Evolutionary conservation across 2,888 invertebrate species (phyloP), one percentile per base, ranked within the genome.

Genomic region (Tromatobia lineatoria): DNA sequence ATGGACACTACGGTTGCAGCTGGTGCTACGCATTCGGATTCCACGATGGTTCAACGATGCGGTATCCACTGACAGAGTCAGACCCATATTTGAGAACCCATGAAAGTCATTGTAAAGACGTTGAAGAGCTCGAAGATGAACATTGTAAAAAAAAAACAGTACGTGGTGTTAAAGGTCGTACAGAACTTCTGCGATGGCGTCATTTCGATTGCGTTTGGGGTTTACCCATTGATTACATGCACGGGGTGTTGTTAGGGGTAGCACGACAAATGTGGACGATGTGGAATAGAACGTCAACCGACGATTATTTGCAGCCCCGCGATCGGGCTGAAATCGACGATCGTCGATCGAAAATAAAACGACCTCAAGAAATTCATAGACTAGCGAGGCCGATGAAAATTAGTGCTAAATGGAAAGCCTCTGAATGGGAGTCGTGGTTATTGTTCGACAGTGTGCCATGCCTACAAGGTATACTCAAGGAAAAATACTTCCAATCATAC

Each of bases 21-120:
- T 83, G 83, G 83, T 87, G 85, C 66, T 86, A 87, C 47, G 77
- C 66, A 8, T 50, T 45, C 25, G 85, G 85, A 34, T 52, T 71
- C 18, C 79, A 83, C 50, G 25, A 45, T 52, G 57, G 52, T 54
- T 47, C 50, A 57, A 75, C 81, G 3, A 64, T 85, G 29, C 67
- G 79, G 23, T 85, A 82, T 79, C 47, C 64, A 13, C 50, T 85
- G 47, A 47, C 50, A 15, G 64, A 74, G 61, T 38, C 59, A 23
- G 69, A 78, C 45, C 61, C 81, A 11, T 18, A 59, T 11, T 25
- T 80, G 11, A 45, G 83, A 42, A 76, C 57, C 0, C 61, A 80
- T 47, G n/a, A n/a, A n/a, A n/a, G 20, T 11, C 76, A 83, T 57
- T n/a, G 61, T 18, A 13, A 59, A 59, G 83, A 83, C 20, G 83